phyloP scores from a whole-genome alignment of 2,888 invertebrate genomes.

The Noctua comes region DNA sequence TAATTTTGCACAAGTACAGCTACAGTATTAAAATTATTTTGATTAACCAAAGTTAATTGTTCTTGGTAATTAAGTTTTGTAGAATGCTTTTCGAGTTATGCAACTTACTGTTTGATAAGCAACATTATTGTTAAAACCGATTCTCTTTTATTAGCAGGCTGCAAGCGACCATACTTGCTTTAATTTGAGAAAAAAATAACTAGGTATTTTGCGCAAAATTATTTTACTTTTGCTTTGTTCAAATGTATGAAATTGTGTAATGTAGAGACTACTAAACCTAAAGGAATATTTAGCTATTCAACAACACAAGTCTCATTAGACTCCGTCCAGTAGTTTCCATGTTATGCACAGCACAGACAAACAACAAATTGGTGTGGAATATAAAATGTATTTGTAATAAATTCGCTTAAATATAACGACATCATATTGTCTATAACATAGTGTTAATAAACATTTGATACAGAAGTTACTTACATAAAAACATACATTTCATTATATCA shows the following conservation, averaged over 20 bases:
- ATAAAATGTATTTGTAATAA: constrained; percentile 69
- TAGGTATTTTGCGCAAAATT: no score
- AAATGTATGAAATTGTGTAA: background rate
- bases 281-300: background rate
- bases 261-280: no score
- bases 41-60: constrained; percentile 41
- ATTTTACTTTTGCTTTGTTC: background rate
- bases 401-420: constrained; percentile 64
- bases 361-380: constrained; percentile 50
- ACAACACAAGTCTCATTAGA: background rate
- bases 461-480: constrained; percentile 1
- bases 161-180: background rate
- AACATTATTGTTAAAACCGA: background rate
- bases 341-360: background rate
- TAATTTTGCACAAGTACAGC: background rate
- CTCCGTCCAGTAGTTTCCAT: background rate
- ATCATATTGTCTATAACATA: constrained; percentile 49
- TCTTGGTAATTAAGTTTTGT: constrained; percentile 41
- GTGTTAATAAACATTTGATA: constrained; percentile 29
- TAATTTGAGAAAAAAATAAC: background rate
- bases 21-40: constrained; percentile 8
- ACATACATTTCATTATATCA: background rate
- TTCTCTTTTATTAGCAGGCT: background rate
- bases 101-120: constrained; percentile 14
- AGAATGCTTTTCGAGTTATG: background rate